Evolutionary conservation across 2,888 invertebrate species (phyloP).

Genomic region (Drosophila fungiperda): DNA sequence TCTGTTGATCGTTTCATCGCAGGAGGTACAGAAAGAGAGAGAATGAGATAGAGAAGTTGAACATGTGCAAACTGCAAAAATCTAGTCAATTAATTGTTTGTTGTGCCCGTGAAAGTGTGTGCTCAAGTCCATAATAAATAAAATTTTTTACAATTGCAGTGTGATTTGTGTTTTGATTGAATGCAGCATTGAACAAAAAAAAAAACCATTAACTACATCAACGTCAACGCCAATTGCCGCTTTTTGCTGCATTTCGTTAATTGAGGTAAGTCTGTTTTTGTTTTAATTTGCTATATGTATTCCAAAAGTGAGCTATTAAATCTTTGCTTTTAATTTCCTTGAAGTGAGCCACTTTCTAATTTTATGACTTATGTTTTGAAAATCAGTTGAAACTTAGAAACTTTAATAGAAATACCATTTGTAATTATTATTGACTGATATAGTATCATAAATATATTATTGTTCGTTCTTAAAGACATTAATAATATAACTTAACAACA

Average conservation of each 20-base stretch:
- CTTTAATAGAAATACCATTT: neutral
- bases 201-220: slow-evolving; percentile 11
- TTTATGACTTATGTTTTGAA: neutral
- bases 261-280: slow-evolving; percentile 48
- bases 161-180: slow-evolving; percentile 64
- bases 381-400: neutral
- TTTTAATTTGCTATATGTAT: slow-evolving; percentile 10
- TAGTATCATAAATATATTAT: neutral
- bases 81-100: slow-evolving; percentile 73
- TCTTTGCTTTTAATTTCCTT: neutral
- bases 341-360: neutral
- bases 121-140: slow-evolving; percentile 65
- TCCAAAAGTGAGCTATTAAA: slow-evolving; percentile 9
- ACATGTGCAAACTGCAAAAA: slow-evolving; percentile 37
- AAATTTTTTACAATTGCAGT: slow-evolving; percentile 66
- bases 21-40: slow-evolving; percentile 23
- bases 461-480: neutral
- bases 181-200: slow-evolving; percentile 56
- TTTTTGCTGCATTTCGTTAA: slow-evolving; percentile 27
- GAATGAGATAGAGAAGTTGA: slow-evolving; percentile 6
- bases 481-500: neutral
- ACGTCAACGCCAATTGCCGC: slow-evolving; percentile 38
- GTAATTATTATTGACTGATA: neutral
- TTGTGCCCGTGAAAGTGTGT: slow-evolving; percentile 55
- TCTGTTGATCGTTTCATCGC: slow-evolving; percentile 61